These are phyloP conservation scores for Zophobas atratus DNA, from an alignment of 1,140 invertebrate genomes.

Conservation along the genomic window DNA sequence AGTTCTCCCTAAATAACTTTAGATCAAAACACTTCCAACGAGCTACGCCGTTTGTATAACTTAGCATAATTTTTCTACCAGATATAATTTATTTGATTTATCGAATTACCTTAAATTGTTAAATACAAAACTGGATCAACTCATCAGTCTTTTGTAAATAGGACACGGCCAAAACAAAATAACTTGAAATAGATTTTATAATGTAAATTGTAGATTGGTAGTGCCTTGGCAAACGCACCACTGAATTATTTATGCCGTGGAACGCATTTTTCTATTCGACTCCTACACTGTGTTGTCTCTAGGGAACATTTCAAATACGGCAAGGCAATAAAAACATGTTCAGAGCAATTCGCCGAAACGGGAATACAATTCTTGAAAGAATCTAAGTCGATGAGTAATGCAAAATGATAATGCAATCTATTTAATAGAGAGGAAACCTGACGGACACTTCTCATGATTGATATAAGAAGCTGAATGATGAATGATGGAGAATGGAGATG, in stretches of 20 bases:
- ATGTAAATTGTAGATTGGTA: constrained; percentile 51
- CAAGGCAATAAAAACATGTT: constrained; percentile 46
- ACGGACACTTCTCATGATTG: constrained; percentile 14
- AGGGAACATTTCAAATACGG: constrained; percentile 50
- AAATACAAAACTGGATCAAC: too few relatives aligned
- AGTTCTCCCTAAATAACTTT: too few relatives aligned
- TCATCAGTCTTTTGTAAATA: too few relatives aligned
- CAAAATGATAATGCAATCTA: constrained; percentile 51
- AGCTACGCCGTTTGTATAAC: too few relatives aligned
- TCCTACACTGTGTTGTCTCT: constrained; percentile 44
- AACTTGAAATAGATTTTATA: constrained; percentile 45
- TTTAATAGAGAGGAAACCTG: constrained; percentile 42
- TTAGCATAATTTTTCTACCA: too few relatives aligned
- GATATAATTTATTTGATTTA: too few relatives aligned
- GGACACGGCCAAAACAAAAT: neutral
- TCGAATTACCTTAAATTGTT: too few relatives aligned
- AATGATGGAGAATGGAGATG: too few relatives aligned
- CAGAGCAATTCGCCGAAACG: constrained; percentile 34
- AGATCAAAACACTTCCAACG: too few relatives aligned
- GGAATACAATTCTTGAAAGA: constrained; percentile 36
- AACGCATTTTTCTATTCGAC: constrained; percentile 47
- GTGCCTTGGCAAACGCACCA: constrained; percentile 19
- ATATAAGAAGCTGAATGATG: neutral
- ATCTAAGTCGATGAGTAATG: constrained; percentile 47
- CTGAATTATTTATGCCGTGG: constrained; percentile 51